Evolutionary conservation across 2,113 vertebrate species (phyloP).

Genomic region (Myiagra hebetior): DNA sequence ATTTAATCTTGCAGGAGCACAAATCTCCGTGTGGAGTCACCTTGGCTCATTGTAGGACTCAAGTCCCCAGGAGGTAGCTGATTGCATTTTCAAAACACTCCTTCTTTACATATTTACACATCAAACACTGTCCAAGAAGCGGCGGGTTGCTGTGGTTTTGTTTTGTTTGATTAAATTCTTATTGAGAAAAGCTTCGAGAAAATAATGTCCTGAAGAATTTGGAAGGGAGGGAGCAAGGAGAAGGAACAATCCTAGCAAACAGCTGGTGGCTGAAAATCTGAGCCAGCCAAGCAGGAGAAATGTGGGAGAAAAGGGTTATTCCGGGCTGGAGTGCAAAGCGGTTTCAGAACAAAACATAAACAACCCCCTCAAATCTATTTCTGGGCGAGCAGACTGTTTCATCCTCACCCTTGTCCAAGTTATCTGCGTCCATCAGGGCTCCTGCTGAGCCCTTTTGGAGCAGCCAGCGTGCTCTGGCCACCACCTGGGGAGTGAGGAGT

Average conservation of each 20-base stretch:
- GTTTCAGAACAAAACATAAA: slow-evolving; percentile 15
- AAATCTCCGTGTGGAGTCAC: neutral
- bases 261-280: slow-evolving; percentile 53
- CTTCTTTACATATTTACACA: slow-evolving; percentile 66
- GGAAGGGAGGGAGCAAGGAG: neutral
- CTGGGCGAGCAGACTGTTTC: neutral
- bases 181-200: slow-evolving; percentile 41
- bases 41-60: slow-evolving; percentile 24
- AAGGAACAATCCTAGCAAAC: slow-evolving; percentile 48
- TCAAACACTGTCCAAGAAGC: slow-evolving; percentile 57
- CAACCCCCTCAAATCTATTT: slow-evolving; percentile 16
- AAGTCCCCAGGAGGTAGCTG: slow-evolving; percentile 27
- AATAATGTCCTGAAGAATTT: slow-evolving; percentile 57
- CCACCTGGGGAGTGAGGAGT: neutral
- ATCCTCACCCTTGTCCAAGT: slow-evolving; percentile 41
- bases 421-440: neutral
- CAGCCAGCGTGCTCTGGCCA: neutral
- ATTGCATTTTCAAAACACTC: slow-evolving; percentile 42
- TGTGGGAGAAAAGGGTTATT: slow-evolving; percentile 51
- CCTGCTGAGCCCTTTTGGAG: slow-evolving; percentile 5
- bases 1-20: slow-evolving; percentile 35
- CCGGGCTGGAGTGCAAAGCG: slow-evolving; percentile 22
- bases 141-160: slow-evolving; percentile 43
- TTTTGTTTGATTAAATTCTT: slow-evolving; percentile 65
- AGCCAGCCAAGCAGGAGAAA: slow-evolving; percentile 37